These are phyloP conservation scores for Temnothorax curvispinosus DNA, from an alignment of 1,140 invertebrate species.

Conservation along the genomic window DNA sequence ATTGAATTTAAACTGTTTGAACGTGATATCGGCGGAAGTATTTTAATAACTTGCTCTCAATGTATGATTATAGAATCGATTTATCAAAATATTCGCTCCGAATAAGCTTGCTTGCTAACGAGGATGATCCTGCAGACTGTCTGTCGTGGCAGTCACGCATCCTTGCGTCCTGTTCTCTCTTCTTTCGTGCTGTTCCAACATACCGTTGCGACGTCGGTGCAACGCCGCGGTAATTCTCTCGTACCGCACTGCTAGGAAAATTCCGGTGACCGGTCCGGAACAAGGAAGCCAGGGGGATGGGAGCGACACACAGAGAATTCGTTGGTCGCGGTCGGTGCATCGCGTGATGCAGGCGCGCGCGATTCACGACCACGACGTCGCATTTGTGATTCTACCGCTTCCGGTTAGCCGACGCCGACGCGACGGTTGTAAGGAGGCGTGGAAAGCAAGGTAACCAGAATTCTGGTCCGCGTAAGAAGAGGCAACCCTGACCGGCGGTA, in stretches of 20 bases:
- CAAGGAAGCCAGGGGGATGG: conserved; percentile 6
- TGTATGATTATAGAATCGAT: neutral
- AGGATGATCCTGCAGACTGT: conserved; percentile 19
- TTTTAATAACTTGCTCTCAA: neutral
- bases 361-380: conserved; percentile 78
- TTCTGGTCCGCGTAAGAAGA: conserved; percentile 32
- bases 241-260: conserved; percentile 44
- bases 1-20: neutral
- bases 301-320: conserved; percentile 33
- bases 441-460: conserved; percentile 17
- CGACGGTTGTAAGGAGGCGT: conserved; percentile 33
- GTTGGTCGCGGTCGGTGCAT: conserved; percentile 68
- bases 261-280: conserved; percentile 46
- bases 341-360: conserved; percentile 57
- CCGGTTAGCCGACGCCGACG: conserved; percentile 66
- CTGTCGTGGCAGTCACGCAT: conserved; percentile 56
- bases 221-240: conserved; percentile 61
- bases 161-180: conserved; percentile 50
- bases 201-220: conserved; percentile 9
- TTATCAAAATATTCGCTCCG: conserved; percentile 16
- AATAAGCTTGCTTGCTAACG: conserved; percentile 35
- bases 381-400: conserved; percentile 80
- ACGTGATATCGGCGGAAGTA: neutral
- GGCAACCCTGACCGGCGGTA: neutral
- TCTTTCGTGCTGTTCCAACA: conserved; percentile 28